These are phyloP conservation scores for Callithrix jacchus DNA, from an alignment of 2,113 vertebrate species.

Conservation along the genomic window DNA sequence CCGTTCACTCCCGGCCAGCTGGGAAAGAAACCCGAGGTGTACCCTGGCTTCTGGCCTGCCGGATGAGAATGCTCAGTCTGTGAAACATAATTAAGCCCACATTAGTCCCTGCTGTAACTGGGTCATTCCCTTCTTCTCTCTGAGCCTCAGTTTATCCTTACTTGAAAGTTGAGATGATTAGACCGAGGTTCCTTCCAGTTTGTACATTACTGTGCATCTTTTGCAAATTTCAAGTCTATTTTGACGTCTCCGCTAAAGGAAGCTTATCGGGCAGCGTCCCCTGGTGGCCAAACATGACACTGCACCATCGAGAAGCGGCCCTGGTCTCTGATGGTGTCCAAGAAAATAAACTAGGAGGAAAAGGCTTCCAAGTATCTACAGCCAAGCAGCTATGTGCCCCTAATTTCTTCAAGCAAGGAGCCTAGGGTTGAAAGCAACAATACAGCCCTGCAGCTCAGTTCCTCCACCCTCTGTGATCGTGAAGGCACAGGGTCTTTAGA, in stretches of 20 bases:
- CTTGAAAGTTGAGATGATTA: not conserved
- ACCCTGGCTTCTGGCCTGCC: not conserved
- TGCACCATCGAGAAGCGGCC: not conserved
- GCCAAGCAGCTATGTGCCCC: not conserved
- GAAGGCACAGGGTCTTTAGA: not conserved
- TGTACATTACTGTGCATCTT: not conserved
- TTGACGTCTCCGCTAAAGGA: not conserved
- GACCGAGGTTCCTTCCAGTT: not conserved
- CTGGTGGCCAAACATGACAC: not conserved
- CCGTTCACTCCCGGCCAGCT: rapidly evolving
- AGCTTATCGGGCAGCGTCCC: not conserved
- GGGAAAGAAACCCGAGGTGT: not conserved
- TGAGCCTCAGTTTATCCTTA: not conserved
- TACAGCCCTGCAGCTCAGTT: not conserved
- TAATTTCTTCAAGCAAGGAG: not conserved
- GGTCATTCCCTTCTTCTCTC: not conserved
- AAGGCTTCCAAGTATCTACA: not conserved
- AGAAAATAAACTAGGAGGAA: not conserved
- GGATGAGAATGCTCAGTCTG: not conserved
- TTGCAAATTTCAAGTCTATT: rapidly evolving
- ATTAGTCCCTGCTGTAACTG: not conserved
- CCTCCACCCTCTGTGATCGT: not conserved
- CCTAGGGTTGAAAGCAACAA: not conserved
- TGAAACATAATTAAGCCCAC: not conserved
- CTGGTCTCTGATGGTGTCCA: rapidly evolving